Evolutionary conservation across 2,888 invertebrate species (phyloP).

Genomic region (Xylocampa areola): DNA sequence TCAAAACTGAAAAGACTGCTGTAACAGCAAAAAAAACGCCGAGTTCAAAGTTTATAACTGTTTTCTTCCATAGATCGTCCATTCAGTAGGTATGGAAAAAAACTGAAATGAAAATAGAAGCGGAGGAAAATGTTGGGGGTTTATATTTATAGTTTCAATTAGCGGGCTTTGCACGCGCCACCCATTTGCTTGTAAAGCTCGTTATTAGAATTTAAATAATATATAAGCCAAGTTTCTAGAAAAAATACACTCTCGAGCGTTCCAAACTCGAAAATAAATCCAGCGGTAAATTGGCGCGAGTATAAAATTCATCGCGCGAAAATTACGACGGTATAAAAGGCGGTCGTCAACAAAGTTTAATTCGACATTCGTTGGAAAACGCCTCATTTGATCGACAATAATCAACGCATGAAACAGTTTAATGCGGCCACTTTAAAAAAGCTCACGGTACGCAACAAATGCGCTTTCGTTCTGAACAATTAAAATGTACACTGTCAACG

Average conservation of each 20-base stretch:
- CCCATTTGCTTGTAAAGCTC: constrained; percentile 64
- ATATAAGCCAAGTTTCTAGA: constrained; percentile 60
- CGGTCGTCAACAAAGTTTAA: constrained; percentile 81
- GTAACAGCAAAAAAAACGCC: constrained; percentile 39
- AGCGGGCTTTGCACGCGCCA: constrained; percentile 78
- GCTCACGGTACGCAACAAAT: constrained; percentile 60
- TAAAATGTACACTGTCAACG: constrained; percentile 77
- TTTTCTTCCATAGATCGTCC: constrained; percentile 59
- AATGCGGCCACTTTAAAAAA: constrained; percentile 74
- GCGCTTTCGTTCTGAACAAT: constrained; percentile 63
- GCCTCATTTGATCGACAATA: constrained; percentile 80
- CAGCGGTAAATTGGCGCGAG: constrained; percentile 71
- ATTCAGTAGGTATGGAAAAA: constrained; percentile 67
- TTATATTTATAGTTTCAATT: constrained; percentile 88
- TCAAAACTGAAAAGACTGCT: constrained; percentile 28
- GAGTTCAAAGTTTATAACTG: constrained; percentile 59
- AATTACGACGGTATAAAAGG: constrained; percentile 78
- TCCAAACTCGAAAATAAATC: constrained; percentile 59
- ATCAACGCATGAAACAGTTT: constrained; percentile 81
- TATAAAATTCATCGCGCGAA: constrained; percentile 78
- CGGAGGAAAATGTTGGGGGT: constrained; percentile 74
- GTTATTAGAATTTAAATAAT: constrained; percentile 69
- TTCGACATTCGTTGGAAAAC: constrained; percentile 76
- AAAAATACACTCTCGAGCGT: constrained; percentile 48
- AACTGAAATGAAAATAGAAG: constrained; percentile 73